A percentile compares a stretch with the other conserved stretches of the same genome.
Conservation (phyloP, 2,888 invertebrate species). For the Oscheius sp. region DNA sequence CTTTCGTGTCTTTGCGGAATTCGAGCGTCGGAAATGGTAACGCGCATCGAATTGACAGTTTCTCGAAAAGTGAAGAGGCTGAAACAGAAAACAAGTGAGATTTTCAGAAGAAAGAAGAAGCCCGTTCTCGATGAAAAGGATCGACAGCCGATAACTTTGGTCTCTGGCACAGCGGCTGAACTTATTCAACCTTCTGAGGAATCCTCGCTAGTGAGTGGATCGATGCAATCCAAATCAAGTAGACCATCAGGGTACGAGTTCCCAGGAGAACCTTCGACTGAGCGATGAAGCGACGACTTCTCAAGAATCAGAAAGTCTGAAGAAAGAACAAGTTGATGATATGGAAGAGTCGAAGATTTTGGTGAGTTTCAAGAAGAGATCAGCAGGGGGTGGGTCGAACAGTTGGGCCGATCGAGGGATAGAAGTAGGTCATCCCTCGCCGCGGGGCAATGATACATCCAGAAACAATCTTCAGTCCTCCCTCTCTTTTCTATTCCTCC, state of each 20-base stretch:
- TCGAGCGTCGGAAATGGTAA: slow-evolving; percentile 10
- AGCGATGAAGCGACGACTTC: slow-evolving; percentile 9
- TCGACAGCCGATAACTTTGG: slow-evolving; percentile 1
- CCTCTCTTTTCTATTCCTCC: slow-evolving; percentile 6
- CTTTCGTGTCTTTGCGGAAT: slow-evolving; percentile 8
- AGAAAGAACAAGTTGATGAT: not conserved
- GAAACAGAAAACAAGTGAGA: not conserved
- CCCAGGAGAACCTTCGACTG: slow-evolving; percentile 6
- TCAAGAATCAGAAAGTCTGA: not conserved
- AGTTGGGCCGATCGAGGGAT: not conserved
- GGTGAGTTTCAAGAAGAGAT: not conserved
- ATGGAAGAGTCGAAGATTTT: not conserved
- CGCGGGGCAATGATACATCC: slow-evolving; percentile 5
- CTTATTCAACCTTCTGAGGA: slow-evolving; percentile 14
- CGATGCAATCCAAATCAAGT: not conserved
- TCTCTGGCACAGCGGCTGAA: slow-evolving; percentile 10
- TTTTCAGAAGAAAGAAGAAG: slow-evolving; percentile 31
- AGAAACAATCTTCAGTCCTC: slow-evolving; percentile 8
- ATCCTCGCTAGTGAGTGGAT: slow-evolving; percentile 3
- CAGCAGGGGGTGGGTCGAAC: slow-evolving; percentile 1
- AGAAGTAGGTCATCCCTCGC: slow-evolving; percentile 21
- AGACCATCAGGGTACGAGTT: slow-evolving; percentile 6
- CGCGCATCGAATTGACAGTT: slow-evolving; percentile 8
- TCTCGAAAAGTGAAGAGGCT: not conserved
- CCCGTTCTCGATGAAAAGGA: slow-evolving; percentile 8